Percentiles rank a stretch among this genome's conserved stretches.
Evolutionary conservation across 2,113 vertebrate species (phyloP).

Genomic region (Sylvietta virens): DNA sequence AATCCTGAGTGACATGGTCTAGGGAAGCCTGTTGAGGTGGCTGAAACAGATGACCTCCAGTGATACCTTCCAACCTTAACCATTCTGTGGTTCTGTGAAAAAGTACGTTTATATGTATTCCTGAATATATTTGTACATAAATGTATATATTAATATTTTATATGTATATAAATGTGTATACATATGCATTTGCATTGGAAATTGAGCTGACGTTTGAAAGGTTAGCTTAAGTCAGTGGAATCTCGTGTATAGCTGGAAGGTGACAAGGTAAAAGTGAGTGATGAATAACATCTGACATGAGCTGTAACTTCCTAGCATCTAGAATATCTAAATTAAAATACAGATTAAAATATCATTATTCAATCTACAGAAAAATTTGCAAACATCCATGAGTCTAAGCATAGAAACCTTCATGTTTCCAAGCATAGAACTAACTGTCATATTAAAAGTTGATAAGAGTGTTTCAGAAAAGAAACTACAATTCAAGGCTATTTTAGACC

Average conservation of each 20-base stretch:
- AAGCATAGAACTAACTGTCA: neutral
- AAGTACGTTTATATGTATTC: neutral
- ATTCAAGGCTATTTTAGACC: neutral
- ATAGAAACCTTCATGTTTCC: neutral
- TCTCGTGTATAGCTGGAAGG: neutral
- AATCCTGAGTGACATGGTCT: neutral
- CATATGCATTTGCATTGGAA: neutral
- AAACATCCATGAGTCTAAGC: neutral
- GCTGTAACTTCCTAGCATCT: neutral
- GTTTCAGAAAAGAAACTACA: neutral
- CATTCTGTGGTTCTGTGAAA: neutral
- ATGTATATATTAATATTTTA: neutral
- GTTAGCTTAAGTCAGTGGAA: neutral
- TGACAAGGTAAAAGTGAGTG: neutral
- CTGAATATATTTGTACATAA: neutral
- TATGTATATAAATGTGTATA: neutral
- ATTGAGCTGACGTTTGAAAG: neutral
- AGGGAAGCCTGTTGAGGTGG: neutral
- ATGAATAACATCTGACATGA: neutral
- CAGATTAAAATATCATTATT: neutral
- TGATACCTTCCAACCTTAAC: neutral
- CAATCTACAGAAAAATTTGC: neutral
- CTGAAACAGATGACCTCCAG: neutral
- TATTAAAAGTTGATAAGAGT: neutral
- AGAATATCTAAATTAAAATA: neutral